Percentiles rank a stretch among this genome's conserved stretches.
These are phyloP conservation scores for Tachycineta bicolor DNA, from an alignment of 2,113 vertebrate genomes.

Conservation along the genomic window DNA sequence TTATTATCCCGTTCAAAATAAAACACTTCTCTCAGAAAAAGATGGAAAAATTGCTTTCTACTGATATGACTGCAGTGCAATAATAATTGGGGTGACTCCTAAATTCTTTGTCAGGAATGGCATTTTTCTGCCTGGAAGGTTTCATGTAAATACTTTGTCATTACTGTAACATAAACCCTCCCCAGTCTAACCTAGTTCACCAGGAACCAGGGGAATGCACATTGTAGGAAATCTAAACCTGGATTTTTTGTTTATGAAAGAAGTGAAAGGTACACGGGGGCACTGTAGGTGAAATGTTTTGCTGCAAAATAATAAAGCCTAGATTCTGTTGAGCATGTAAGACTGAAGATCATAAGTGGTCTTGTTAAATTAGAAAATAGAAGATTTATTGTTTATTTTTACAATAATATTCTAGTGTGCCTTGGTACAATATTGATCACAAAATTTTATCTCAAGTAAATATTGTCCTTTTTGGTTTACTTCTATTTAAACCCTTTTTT, in stretches of 20 bases:
- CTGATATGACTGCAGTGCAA: neutral
- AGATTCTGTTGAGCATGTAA: neutral
- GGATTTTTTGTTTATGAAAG: neutral
- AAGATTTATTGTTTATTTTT: neutral
- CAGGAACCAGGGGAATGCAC: fast-evolving
- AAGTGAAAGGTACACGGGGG: neutral
- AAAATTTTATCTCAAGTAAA: neutral
- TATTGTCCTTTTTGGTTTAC: neutral
- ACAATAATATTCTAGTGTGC: neutral
- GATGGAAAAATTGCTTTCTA: neutral
- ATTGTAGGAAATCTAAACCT: neutral
- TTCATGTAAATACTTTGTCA: neutral
- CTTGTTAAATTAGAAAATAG: neutral
- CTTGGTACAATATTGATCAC: neutral
- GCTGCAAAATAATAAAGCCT: neutral
- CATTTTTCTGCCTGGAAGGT: neutral
- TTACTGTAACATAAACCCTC: neutral
- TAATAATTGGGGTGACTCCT: neutral
- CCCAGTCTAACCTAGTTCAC: neutral
- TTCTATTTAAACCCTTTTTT: neutral
- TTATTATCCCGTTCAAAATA: neutral
- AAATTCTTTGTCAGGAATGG: neutral
- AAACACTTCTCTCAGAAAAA: neutral
- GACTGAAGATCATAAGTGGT: neutral
- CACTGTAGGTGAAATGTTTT: neutral